These are phyloP conservation scores for Allophyes oxyacanthae DNA, from an alignment of 2,888 invertebrate species.

Conservation along the genomic window DNA sequence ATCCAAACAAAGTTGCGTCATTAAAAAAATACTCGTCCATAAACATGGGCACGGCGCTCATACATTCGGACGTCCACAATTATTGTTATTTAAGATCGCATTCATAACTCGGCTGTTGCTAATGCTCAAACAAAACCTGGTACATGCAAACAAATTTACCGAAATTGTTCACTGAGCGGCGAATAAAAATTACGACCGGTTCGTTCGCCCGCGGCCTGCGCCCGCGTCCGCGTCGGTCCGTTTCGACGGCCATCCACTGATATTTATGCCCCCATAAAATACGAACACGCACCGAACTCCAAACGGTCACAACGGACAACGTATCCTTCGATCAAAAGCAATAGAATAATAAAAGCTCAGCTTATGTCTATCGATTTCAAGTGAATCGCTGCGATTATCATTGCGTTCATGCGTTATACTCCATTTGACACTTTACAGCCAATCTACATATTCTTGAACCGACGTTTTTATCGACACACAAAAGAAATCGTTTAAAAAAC, in stretches of 20 bases:
- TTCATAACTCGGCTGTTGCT: conserved; percentile 77
- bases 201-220: conserved; percentile 70
- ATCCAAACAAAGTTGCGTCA: conserved; percentile 56
- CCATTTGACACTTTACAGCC: conserved; percentile 49
- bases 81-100: conserved; percentile 79
- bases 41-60: conserved; percentile 52
- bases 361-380: conserved; percentile 53
- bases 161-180: conserved; percentile 80
- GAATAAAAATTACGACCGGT: conserved; percentile 82
- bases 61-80: conserved; percentile 64
- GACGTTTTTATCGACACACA: conserved; percentile 50
- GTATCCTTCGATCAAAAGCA: conserved; percentile 79
- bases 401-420: conserved; percentile 44
- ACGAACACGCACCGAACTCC: conserved; percentile 74
- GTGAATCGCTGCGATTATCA: conserved; percentile 54
- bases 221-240: conserved; percentile 53
- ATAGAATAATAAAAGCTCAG: conserved; percentile 72
- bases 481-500: conserved; percentile 45
- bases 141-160: conserved; percentile 87
- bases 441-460: conserved; percentile 34
- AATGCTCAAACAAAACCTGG: conserved; percentile 80
- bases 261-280: conserved; percentile 86
- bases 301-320: conserved; percentile 62
- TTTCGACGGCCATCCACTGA: conserved; percentile 67
- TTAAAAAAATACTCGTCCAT: conserved; percentile 56